A percentile compares a stretch with the other conserved stretches of the same genome.
Conservation (phyloP, 23 tunicate species). For the Trididemnum miniatum region DNA sequence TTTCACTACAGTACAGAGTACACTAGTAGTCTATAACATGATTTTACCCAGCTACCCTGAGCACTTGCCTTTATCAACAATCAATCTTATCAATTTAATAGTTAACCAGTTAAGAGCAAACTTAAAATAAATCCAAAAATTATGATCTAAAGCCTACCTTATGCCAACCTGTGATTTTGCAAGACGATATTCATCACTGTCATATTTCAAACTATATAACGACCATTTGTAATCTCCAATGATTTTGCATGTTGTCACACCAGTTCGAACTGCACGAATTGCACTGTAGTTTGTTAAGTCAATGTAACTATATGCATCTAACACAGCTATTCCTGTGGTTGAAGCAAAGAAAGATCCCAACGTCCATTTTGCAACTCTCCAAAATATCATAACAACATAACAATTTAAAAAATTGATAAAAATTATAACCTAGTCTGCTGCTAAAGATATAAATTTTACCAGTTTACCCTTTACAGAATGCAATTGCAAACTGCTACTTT, state of each 20-base stretch:
- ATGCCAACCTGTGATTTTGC: constrained; percentile 66
- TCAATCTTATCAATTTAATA: too few relatives aligned
- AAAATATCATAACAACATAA: background rate
- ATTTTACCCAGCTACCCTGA: too few relatives aligned
- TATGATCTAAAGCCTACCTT: constrained; percentile 1
- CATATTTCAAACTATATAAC: constrained; percentile 25
- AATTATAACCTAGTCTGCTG: too few relatives aligned
- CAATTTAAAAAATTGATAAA: too few relatives aligned
- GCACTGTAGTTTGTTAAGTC: constrained; percentile 40
- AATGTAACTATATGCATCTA: constrained; percentile 32
- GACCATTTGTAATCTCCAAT: constrained; percentile 72
- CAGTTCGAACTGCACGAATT: constrained; percentile 65
- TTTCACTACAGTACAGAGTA: too few relatives aligned
- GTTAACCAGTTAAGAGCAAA: too few relatives aligned
- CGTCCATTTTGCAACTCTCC: constrained; percentile 22
- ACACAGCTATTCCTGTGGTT: background rate
- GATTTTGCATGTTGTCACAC: constrained; percentile 43
- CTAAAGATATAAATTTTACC: too few relatives aligned
- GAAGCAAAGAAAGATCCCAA: background rate
- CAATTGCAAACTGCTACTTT: too few relatives aligned
- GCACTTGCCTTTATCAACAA: too few relatives aligned
- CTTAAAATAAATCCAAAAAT: too few relatives aligned
- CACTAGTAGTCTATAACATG: too few relatives aligned
- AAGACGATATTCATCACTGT: constrained; percentile 30
- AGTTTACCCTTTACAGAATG: too few relatives aligned